Evolutionary conservation across 2,797 vertebrate genomes (phyloP), one percentile per base, ranked within the genome.

Genomic region (Darevskia mixta): DNA sequence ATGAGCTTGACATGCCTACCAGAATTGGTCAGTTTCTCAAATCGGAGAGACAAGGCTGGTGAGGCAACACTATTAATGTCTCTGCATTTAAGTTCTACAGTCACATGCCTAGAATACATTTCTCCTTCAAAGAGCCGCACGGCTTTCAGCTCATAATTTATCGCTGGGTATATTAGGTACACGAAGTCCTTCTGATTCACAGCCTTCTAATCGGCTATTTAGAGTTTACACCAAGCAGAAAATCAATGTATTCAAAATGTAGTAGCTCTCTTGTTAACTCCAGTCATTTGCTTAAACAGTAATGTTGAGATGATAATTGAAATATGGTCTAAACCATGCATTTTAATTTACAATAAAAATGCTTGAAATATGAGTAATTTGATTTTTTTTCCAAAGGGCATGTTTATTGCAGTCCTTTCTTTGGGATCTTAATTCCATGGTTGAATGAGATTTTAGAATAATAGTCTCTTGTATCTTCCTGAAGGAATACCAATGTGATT

Each of bases 171-270:
- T 95, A 93, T 97, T 96, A 96, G 94, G 96, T 96, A 96, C 94
- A 96, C 93, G 92, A 94, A 96, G 95, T 95, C 94, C 92, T 93
- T 95, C 95, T 97, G 95, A 97, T 97, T 96, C 96, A 96, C 94
- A 96, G 95, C 94, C 95, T 96, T 95, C 96, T 96, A 97, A 97
- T 95, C 87, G 78, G 93, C 95, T 97, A 96, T 97, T 97, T 97
- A 96, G 96, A 96, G 96, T 97, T 96, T 97, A 97, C 88, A 95
- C 95, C 95, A 96, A 97, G 96, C 95, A 97, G 96, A 97, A 97
- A 97, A 96, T 97, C 97, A 96, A 96, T 96, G 94, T 94, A 96
- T 96, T 97, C 96, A 96, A 96, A 97, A 96, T 95, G 95, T 96
- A 96, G 96, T 96, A 94, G 95, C 91, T 96, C 95, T 96, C 95